These are phyloP conservation scores for Drosophila ananassae DNA, from an alignment of 1,140 invertebrate genomes.

Conservation along the genomic window DNA sequence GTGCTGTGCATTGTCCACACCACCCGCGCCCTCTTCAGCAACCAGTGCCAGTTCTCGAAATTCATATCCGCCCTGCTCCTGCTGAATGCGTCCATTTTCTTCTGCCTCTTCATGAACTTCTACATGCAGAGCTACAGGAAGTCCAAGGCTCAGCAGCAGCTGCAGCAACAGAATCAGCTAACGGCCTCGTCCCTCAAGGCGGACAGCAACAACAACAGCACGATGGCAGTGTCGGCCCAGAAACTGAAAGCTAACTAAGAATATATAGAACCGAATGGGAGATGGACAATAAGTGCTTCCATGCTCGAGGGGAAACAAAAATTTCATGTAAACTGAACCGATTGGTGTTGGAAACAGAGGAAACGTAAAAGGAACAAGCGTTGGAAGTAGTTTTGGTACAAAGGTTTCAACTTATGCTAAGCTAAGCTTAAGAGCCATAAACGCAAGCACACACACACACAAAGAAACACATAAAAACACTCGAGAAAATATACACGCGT, in stretches of 20 bases:
- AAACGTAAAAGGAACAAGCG: conserved; percentile 28
- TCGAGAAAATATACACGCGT: conserved; percentile 25
- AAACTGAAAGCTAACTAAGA: conserved; percentile 68
- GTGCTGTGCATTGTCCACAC: conserved; percentile 90
- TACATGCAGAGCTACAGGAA: conserved; percentile 93
- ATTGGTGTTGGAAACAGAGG: conserved; percentile 71
- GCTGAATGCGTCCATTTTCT: conserved; percentile 95
- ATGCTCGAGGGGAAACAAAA: conserved; percentile 52
- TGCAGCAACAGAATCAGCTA: conserved; percentile 22
- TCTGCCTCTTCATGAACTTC: conserved; percentile 95
- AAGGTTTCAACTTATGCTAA: conserved; percentile 72
- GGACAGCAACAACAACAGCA: conserved; percentile 58
- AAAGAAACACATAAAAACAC: conserved; percentile 4
- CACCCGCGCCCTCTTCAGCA: conserved; percentile 89
- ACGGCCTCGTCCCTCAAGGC: conserved; percentile 18
- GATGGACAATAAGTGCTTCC: conserved; percentile 35
- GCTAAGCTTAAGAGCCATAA: conserved; percentile 73
- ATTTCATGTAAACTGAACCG: conserved; percentile 52
- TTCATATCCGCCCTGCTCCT: conserved; percentile 91
- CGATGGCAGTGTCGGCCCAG: conserved; percentile 20
- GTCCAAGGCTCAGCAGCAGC: conserved; percentile 59
- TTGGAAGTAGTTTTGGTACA: conserved; percentile 77
- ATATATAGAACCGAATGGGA: conserved; percentile 6
- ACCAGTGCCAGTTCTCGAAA: conserved; percentile 90
- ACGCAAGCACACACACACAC: conserved; percentile 42